A percentile compares a stretch with the other conserved stretches of the same genome.
These are phyloP conservation scores for Zosterops pallidus DNA, from an alignment of 2,113 vertebrate species.

Conservation along the genomic window DNA sequence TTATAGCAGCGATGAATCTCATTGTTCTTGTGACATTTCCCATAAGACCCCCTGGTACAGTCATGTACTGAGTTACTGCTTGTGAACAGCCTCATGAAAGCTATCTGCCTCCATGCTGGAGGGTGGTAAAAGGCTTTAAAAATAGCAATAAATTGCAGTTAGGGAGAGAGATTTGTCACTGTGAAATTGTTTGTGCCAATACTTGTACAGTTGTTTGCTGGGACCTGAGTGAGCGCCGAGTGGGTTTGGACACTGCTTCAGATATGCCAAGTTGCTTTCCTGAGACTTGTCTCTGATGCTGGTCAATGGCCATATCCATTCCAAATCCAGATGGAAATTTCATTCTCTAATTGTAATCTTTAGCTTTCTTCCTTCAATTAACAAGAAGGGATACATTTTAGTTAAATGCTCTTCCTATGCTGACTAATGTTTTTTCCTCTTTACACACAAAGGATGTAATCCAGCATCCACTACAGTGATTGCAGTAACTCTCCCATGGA, in stretches of 20 bases:
- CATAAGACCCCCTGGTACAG: fast-evolving
- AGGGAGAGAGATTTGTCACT: background rate
- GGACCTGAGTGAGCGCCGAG: background rate
- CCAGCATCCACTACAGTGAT: background rate
- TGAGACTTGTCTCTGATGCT: background rate
- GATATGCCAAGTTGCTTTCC: background rate
- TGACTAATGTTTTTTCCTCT: background rate
- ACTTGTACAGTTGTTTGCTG: background rate
- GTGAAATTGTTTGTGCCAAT: background rate
- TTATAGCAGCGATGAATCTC: background rate
- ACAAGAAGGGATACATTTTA: background rate
- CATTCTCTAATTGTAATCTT: background rate
- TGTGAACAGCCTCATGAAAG: background rate
- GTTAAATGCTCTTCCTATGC: background rate
- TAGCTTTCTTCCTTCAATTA: conserved; percentile 9
- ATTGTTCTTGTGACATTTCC: background rate
- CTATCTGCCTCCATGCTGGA: background rate
- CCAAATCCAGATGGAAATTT: conserved; percentile 9
- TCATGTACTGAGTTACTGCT: background rate
- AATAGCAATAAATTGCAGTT: background rate
- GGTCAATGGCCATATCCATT: background rate
- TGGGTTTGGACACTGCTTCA: background rate
- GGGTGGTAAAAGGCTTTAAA: background rate
- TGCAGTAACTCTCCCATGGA: background rate
- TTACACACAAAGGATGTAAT: background rate